Percentiles rank a stretch among this genome's conserved stretches.
These are phyloP conservation scores for Zaprionus lineosus DNA, from an alignment of 2,888 invertebrate species.

Conservation along the genomic window DNA sequence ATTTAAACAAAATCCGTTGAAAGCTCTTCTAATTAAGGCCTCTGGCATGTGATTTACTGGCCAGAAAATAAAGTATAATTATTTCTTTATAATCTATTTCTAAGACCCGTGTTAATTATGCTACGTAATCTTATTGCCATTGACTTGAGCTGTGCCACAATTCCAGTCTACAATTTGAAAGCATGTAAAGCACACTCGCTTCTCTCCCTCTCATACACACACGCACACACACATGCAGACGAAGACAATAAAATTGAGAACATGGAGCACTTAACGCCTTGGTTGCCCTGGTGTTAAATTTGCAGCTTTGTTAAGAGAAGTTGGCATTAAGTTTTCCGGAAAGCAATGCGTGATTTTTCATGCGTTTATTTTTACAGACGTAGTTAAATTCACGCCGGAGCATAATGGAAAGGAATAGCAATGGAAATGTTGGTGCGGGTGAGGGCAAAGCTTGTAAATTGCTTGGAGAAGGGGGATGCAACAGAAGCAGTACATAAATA, in stretches of 20 bases:
- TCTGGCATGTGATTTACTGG: no score
- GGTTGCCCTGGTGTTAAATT: slow-evolving; percentile 25
- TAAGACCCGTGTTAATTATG: no score
- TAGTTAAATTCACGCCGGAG: slow-evolving; percentile 35
- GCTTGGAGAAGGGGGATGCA: slow-evolving; percentile 6
- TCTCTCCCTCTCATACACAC: no score
- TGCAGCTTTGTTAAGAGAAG: slow-evolving; percentile 35
- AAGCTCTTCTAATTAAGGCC: no score
- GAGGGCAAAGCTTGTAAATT: neutral
- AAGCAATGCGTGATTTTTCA: slow-evolving; percentile 58
- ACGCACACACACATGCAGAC: neutral
- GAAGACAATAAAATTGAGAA: neutral
- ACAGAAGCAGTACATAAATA: slow-evolving; percentile 58
- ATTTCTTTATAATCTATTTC: no score
- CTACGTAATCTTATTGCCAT: no score
- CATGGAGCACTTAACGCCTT: slow-evolving; percentile 24
- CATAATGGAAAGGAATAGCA: slow-evolving; percentile 38
- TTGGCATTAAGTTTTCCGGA: slow-evolving; percentile 42
- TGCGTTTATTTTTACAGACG: slow-evolving; percentile 27
- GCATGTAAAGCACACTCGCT: neutral
- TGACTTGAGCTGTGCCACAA: slow-evolving; percentile 19
- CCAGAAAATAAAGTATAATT: no score
- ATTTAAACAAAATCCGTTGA: no score
- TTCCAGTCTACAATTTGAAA: slow-evolving; percentile 10
- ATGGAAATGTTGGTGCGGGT: neutral